Evolutionary conservation across 2,113 vertebrate genomes (phyloP).

Genomic region (Oncorhynchus keta): DNA sequence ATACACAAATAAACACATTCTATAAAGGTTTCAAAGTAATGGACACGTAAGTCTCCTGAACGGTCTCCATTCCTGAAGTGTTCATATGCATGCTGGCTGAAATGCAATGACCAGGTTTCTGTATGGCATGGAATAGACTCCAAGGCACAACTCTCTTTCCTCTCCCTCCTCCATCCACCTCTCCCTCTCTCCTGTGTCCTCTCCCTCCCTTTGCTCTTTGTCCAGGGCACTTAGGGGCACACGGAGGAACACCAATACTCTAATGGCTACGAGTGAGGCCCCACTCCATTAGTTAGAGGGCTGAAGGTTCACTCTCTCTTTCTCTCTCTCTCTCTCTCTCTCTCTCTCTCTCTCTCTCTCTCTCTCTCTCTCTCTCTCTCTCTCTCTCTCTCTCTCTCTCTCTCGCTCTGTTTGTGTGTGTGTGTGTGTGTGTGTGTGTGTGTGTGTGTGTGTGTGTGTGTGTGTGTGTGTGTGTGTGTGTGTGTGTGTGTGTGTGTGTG

Average conservation of each 20-base stretch:
- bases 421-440: too few species aligned
- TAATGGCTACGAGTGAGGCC: conserved; percentile 69
- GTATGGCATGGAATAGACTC: too few species aligned
- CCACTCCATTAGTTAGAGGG: conserved; percentile 73
- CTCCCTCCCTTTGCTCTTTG: conserved; percentile 42
- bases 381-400: not conserved
- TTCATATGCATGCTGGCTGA: too few species aligned
- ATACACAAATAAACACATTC: too few species aligned
- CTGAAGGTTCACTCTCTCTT: conserved; percentile 62
- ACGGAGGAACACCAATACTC: conserved; percentile 65
- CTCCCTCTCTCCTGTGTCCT: conserved; percentile 8
- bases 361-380: conserved; percentile 9
- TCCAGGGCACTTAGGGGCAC: conserved; percentile 53
- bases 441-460: too few species aligned
- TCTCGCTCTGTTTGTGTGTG: not conserved
- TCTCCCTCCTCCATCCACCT: not conserved
- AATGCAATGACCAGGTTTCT: too few species aligned
- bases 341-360: conserved; percentile 1
- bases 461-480: too few species aligned
- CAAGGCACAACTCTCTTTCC: not conserved
- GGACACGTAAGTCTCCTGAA: too few species aligned
- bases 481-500: too few species aligned
- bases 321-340: not conserved
- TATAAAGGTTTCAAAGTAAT: too few species aligned
- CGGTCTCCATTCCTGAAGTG: too few species aligned